These are phyloP conservation scores for Hormaphis cornu DNA, from an alignment of 1,140 invertebrate species.

Conservation along the genomic window DNA sequence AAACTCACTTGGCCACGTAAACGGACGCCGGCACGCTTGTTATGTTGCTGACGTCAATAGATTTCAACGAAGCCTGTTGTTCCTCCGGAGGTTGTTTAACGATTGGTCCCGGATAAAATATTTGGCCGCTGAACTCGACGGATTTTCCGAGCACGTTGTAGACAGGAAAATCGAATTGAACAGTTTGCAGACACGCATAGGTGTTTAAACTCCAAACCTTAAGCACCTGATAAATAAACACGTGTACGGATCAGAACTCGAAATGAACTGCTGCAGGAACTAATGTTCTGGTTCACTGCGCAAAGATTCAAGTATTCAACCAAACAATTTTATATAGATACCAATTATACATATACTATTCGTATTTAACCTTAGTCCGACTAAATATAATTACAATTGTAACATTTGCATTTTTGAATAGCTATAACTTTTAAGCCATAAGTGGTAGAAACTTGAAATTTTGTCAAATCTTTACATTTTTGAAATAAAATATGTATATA, in stretches of 20 bases:
- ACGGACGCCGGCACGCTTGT: slow-evolving; percentile 16
- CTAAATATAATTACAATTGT: too few species aligned
- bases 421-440: too few species aligned
- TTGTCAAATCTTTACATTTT: too few species aligned
- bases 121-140: slow-evolving; percentile 45
- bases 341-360: too few species aligned
- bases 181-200: slow-evolving; percentile 45
- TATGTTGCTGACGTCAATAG: slow-evolving; percentile 14
- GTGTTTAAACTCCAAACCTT: slow-evolving; percentile 49
- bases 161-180: slow-evolving; percentile 47
- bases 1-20: not conserved
- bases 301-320: too few species aligned
- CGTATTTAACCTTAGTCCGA: too few species aligned
- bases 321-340: too few species aligned
- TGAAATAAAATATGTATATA: too few species aligned
- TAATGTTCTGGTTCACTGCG: too few species aligned
- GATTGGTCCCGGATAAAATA: slow-evolving; percentile 47
- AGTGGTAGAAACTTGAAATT: too few species aligned
- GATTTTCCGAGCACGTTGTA: slow-evolving; percentile 43
- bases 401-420: too few species aligned
- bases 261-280: too few species aligned
- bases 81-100: slow-evolving; percentile 29
- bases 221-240: slow-evolving; percentile 41
- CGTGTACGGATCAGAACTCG: slow-evolving; percentile 18
- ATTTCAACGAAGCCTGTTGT: slow-evolving; percentile 26